phyloP scores from a whole-genome alignment of 92 coral and sea anemone species.

The Parazoanthus darwini region DNA sequence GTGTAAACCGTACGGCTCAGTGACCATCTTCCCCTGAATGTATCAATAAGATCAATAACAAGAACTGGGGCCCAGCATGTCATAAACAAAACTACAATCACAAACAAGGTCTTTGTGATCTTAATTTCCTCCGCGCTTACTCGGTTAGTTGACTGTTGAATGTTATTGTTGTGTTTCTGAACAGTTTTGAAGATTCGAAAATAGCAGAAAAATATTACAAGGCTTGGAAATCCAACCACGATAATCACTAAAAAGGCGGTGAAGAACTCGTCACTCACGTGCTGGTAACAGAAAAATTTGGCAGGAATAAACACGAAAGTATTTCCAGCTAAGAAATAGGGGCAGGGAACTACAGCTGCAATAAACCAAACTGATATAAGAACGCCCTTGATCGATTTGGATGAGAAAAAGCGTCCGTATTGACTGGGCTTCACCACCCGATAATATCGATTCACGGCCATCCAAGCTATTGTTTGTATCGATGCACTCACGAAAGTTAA shows the following conservation, averaged over 20 bases:
- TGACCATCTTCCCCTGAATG: slow-evolving; percentile 37
- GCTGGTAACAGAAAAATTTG: slow-evolving; percentile 60
- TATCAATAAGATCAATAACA: slow-evolving; percentile 15
- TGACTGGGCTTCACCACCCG: slow-evolving; percentile 55
- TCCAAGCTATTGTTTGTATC: slow-evolving; percentile 58
- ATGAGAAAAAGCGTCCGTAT: slow-evolving; percentile 56
- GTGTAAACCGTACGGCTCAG: slow-evolving; percentile 6
- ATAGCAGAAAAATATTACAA: slow-evolving; percentile 52
- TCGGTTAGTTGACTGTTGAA: slow-evolving; percentile 30
- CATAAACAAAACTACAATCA: slow-evolving; percentile 32
- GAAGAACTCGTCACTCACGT: slow-evolving; percentile 37
- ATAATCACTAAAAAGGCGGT: slow-evolving; percentile 40
- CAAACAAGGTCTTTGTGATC: slow-evolving; percentile 39
- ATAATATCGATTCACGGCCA: slow-evolving; percentile 66
- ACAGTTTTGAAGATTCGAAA: slow-evolving; percentile 58
- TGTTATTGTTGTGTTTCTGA: slow-evolving; percentile 53
- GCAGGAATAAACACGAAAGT: slow-evolving; percentile 65
- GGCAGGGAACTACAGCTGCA: slow-evolving; percentile 47
- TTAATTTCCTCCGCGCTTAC: slow-evolving; percentile 33
- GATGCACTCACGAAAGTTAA: slow-evolving; percentile 55
- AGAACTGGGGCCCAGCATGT: slow-evolving; percentile 25
- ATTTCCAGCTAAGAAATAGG: slow-evolving; percentile 57
- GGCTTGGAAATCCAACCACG: slow-evolving; percentile 50
- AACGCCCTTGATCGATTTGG: slow-evolving; percentile 20
- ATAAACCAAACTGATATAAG: slow-evolving; percentile 49